Percentiles rank a stretch among this genome's conserved stretches.
phyloP scores from a whole-genome alignment of 2,797 vertebrate species.

The Tapera naevia region DNA sequence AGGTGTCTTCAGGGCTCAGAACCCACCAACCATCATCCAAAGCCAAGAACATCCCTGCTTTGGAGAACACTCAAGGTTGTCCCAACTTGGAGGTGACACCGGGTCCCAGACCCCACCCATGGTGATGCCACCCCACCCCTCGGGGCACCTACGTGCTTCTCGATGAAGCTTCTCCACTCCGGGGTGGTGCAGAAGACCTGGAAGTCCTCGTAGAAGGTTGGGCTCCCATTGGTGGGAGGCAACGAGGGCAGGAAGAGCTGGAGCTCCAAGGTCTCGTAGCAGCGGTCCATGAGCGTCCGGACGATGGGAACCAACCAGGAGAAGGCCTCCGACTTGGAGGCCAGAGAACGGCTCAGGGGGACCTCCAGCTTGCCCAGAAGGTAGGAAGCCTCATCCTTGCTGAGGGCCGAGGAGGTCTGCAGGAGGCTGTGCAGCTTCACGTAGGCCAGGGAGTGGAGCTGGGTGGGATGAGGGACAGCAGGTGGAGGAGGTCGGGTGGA shows the following conservation, averaged over 20 bases:
- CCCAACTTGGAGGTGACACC: no score
- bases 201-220: conserved; percentile 93
- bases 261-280: conserved; percentile 83
- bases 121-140: rapidly evolving
- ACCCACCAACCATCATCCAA: background rate
- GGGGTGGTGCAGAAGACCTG: conserved; percentile 85
- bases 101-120: no score
- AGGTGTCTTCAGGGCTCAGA: rapidly evolving
- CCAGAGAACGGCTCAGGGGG: conserved; percentile 70
- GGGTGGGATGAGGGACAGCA: background rate
- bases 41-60: background rate
- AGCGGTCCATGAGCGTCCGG: conserved; percentile 90
- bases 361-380: conserved; percentile 83
- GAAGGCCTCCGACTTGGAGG: conserved; percentile 76
- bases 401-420: conserved; percentile 76
- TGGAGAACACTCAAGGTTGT: background rate
- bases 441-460: conserved; percentile 92
- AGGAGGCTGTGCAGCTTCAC: conserved; percentile 94
- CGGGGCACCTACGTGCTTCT: conserved; percentile 80
- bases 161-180: conserved; percentile 92
- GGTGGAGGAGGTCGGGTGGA: no score
- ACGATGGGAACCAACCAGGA: conserved; percentile 90
- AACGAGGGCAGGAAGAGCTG: conserved; percentile 88
- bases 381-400: conserved; percentile 83
- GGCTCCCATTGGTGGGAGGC: conserved; percentile 92